phyloP scores from a whole-genome alignment of 2,113 vertebrate species.

The Rhombomys opimus region DNA sequence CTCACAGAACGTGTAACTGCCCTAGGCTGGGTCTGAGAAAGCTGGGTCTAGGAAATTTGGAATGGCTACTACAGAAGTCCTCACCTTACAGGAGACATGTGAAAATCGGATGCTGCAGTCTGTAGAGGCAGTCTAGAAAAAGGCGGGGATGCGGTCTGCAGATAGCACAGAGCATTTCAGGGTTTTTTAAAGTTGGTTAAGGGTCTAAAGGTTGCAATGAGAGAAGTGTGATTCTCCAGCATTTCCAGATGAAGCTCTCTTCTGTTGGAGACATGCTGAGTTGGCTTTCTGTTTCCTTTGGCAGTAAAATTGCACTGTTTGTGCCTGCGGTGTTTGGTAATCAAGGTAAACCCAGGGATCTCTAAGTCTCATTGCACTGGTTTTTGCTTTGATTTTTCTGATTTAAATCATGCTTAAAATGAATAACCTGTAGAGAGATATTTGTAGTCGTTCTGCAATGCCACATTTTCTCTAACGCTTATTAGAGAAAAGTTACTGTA shows the following conservation, averaged over 20 bases:
- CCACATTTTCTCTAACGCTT: background rate
- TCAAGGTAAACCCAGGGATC: background rate
- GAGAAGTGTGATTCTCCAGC: background rate
- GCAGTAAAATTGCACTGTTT: background rate
- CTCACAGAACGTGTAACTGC: background rate
- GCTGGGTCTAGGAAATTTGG: background rate
- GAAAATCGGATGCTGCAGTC: background rate
- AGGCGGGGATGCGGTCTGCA: background rate
- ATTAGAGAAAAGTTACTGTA: conserved; percentile 37
- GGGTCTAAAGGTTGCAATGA: background rate
- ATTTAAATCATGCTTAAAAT: conserved; percentile 9
- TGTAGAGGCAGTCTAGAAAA: background rate
- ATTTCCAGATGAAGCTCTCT: conserved; percentile 36
- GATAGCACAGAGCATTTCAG: background rate
- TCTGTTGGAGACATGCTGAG: background rate
- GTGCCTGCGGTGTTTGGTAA: background rate
- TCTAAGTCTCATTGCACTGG: background rate
- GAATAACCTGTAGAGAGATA: background rate
- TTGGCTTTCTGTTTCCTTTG: conserved; percentile 10
- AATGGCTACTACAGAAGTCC: background rate
- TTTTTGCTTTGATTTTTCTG: conserved; percentile 4
- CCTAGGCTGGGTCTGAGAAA: background rate
- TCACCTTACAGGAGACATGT: background rate
- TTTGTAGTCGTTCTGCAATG: background rate
- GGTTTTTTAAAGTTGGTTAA: background rate